Percentiles rank a stretch among this genome's conserved stretches.
Conservation (phyloP, 2,888 invertebrate genomes). For the Atethmia centrago region DNA sequence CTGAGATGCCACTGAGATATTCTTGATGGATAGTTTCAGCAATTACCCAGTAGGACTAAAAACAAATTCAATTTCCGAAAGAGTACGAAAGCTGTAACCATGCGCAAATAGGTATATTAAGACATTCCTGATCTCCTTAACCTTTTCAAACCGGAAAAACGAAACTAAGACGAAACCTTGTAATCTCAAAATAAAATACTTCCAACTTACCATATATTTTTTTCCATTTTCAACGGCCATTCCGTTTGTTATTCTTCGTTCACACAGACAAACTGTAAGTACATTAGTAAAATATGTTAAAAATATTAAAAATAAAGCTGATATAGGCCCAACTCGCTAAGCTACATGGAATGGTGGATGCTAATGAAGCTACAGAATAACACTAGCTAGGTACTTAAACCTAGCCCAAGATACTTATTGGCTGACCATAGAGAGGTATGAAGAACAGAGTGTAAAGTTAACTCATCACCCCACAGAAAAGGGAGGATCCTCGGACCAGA, state of each 20-base stretch:
- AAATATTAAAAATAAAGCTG: not conserved
- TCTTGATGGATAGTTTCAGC: not conserved
- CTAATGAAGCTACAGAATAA: not conserved
- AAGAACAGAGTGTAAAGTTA: no score
- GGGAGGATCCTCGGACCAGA: no score
- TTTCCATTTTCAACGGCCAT: constrained; percentile 18
- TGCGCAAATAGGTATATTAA: not conserved
- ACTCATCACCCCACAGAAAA: no score
- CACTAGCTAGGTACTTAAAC: not conserved
- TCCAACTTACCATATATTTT: constrained; percentile 49
- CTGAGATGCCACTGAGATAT: not conserved
- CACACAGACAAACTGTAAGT: constrained; percentile 42
- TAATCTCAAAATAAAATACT: not conserved
- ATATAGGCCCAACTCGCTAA: not conserved
- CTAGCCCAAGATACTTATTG: not conserved
- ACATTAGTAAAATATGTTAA: not conserved
- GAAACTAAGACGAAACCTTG: not conserved
- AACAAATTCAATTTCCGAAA: not conserved
- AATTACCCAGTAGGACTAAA: not conserved
- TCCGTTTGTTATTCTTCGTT: constrained; percentile 50
- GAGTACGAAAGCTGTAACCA: not conserved
- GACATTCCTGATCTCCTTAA: not conserved
- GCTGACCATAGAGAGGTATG: not conserved
- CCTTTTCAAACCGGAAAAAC: not conserved
- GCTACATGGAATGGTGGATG: not conserved